These are phyloP conservation scores for Hydropotes inermis DNA, from an alignment of 2,113 vertebrate species.

Conservation along the genomic window DNA sequence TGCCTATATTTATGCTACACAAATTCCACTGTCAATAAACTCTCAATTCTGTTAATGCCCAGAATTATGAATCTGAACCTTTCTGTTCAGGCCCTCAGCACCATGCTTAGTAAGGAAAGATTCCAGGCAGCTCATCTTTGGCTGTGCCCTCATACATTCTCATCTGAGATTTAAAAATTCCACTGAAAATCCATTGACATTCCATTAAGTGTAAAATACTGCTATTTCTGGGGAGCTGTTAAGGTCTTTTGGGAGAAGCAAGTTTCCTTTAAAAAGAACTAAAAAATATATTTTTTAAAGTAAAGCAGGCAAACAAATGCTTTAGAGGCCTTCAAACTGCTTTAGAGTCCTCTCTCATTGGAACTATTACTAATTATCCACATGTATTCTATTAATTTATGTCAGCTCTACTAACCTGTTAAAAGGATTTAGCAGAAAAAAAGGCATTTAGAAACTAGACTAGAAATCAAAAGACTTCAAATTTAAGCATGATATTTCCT, in stretches of 20 bases:
- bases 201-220: background rate
- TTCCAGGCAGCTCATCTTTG: background rate
- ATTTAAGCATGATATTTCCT: background rate
- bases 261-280: constrained; percentile 6
- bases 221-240: background rate
- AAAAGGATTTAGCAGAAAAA: background rate
- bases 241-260: background rate
- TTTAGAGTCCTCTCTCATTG: background rate
- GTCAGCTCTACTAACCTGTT: background rate
- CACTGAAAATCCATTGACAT: background rate
- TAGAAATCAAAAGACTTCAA: constrained; percentile 1
- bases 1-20: background rate
- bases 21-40: background rate
- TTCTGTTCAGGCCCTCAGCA: background rate
- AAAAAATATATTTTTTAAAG: background rate
- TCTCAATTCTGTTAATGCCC: background rate
- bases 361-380: background rate
- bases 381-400: background rate
- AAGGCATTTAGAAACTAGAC: background rate
- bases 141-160: background rate
- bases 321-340: background rate
- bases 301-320: background rate
- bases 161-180: background rate
- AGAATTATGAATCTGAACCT: background rate
- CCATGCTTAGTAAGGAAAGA: background rate